phyloP scores from a whole-genome alignment of 2,888 invertebrate genomes.

The Ennomos fuscantarius region DNA sequence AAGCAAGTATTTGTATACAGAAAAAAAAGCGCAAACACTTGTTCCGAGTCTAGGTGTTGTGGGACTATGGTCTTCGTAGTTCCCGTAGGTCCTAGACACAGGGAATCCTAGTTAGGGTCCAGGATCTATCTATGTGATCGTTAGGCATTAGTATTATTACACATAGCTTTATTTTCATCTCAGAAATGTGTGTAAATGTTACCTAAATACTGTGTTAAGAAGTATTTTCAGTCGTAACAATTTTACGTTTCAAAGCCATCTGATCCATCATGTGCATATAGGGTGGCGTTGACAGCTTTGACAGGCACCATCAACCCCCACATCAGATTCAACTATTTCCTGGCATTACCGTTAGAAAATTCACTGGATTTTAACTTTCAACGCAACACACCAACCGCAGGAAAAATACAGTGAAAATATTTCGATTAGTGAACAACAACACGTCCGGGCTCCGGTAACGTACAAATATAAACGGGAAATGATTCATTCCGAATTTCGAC shows the following conservation, averaged over 20 bases:
- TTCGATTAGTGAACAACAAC: slow-evolving; percentile 38
- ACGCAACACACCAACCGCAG: slow-evolving; percentile 13
- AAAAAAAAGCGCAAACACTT: too few relatives aligned
- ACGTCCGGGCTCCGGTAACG: slow-evolving; percentile 40
- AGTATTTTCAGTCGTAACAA: background rate
- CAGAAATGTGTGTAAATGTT: too few relatives aligned
- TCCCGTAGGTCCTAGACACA: too few relatives aligned
- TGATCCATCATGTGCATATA: background rate
- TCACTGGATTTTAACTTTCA: slow-evolving; percentile 10
- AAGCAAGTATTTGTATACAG: too few relatives aligned
- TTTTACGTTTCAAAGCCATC: background rate
- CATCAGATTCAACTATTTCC: slow-evolving; percentile 17
- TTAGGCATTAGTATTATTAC: too few relatives aligned
- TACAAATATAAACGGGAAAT: slow-evolving; percentile 78
- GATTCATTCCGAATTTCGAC: slow-evolving; percentile 82
- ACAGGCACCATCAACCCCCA: slow-evolving; percentile 7
- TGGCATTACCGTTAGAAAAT: slow-evolving; percentile 3
- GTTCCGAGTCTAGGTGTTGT: too few relatives aligned
- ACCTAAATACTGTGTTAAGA: background rate
- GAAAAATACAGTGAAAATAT: slow-evolving; percentile 29
- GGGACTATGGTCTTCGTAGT: too few relatives aligned
- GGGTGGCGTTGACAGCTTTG: slow-evolving; percentile 3
- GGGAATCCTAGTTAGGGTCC: too few relatives aligned
- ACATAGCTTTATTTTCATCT: too few relatives aligned
- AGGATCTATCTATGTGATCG: too few relatives aligned